Conservation (phyloP, 2,888 invertebrate species). For the Sinhomidia bicolor region DNA sequence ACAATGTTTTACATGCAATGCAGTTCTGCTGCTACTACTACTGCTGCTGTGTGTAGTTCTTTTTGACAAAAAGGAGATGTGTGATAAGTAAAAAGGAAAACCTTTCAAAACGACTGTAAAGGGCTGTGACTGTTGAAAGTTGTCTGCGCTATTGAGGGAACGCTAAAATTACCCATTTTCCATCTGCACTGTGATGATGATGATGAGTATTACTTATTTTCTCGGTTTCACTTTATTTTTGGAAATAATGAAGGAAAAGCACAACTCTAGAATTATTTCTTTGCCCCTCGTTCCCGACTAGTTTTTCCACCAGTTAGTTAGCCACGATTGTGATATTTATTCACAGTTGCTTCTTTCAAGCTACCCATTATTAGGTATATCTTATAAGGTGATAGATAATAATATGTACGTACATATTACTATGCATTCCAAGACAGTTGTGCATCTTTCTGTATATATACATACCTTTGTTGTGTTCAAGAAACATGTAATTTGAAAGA, state of each 20-base stretch:
- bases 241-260: slow-evolving; percentile 24
- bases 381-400: not conserved
- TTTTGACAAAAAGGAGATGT: slow-evolving; percentile 5
- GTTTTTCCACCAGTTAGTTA: slow-evolving; percentile 2
- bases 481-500: slow-evolving; percentile 4
- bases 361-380: not conserved
- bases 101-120: slow-evolving; percentile 3
- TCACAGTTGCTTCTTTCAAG: too few species aligned
- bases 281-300: not conserved
- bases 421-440: not conserved
- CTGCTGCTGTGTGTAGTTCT: not conserved
- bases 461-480: too few species aligned
- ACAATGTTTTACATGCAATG: not conserved
- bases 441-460: not conserved
- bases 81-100: slow-evolving; percentile 16
- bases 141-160: slow-evolving; percentile 1
- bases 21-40: too few species aligned
- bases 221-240: not conserved
- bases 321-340: slow-evolving; percentile 24
- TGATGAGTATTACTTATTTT: not conserved
- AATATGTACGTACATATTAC: not conserved
- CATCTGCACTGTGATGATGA: not conserved
- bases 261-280: not conserved
- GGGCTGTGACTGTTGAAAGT: slow-evolving; percentile 34
- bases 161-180: slow-evolving; percentile 31